Conservation (phyloP, 2,797 vertebrate species). For the Notamacropus eugenii region DNA sequence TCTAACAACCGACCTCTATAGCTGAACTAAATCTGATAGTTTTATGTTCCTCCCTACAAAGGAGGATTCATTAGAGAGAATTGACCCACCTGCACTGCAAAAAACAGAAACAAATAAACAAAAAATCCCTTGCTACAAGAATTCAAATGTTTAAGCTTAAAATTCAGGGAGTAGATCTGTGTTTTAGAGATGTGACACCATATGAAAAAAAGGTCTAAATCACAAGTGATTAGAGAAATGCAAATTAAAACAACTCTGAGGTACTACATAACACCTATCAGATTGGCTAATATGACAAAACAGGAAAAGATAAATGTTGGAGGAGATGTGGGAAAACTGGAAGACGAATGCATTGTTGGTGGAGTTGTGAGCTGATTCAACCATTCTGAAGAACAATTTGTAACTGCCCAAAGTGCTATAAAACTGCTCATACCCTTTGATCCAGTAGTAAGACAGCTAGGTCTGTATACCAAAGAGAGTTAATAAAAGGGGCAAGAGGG, state of each 20-base stretch:
- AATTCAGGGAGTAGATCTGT: background rate
- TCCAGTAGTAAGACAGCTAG: background rate
- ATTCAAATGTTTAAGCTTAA: background rate
- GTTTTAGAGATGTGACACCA: background rate
- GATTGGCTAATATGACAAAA: background rate
- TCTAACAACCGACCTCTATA: background rate
- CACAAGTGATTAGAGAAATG: background rate
- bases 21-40: background rate
- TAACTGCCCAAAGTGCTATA: background rate
- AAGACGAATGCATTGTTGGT: background rate
- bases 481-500: no score
- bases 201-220: background rate
- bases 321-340: background rate
- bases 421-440: background rate
- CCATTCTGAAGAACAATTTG: background rate
- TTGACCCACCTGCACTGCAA: background rate
- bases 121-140: background rate
- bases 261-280: background rate
- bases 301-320: background rate
- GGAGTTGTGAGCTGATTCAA: background rate
- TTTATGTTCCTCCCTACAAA: background rate
- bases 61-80: background rate
- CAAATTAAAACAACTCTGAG: background rate
- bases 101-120: background rate
- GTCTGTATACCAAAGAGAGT: background rate